phyloP scores from a whole-genome alignment of 2,888 invertebrate genomes.

The Conops quadrifasciatus region DNA sequence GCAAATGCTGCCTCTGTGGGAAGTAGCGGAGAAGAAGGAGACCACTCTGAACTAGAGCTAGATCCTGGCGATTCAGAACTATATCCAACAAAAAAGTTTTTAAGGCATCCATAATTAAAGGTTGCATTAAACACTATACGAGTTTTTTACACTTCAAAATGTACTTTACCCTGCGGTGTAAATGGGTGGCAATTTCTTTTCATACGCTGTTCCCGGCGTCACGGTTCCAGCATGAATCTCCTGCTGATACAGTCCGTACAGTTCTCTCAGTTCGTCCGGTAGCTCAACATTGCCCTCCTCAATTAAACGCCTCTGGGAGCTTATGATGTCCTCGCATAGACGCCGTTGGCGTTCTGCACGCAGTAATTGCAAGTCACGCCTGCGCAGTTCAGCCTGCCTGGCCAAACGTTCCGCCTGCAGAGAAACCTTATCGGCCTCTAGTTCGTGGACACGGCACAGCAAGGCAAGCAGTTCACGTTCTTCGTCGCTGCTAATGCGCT shows the following conservation, averaged over 20 bases:
- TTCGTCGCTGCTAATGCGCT: constrained; percentile 84
- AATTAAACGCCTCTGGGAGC: constrained; percentile 83
- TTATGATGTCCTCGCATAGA: constrained; percentile 91
- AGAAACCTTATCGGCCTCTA: constrained; percentile 90
- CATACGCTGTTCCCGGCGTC: constrained; percentile 59
- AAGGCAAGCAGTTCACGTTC: constrained; percentile 86
- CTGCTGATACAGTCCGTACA: constrained; percentile 85
- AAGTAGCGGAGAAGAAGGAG: constrained; percentile 63
- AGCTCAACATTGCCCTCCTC: constrained; percentile 79
- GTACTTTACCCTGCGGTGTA: constrained; percentile 61
- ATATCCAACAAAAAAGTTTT: not conserved
- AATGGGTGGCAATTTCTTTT: constrained; percentile 64
- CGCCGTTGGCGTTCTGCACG: constrained; percentile 85
- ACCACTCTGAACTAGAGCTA: constrained; percentile 65
- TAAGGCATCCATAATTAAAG: not conserved
- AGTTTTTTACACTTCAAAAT: not conserved
- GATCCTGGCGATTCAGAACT: constrained; percentile 65
- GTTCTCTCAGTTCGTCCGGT: constrained; percentile 79
- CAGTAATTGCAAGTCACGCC: constrained; percentile 83
- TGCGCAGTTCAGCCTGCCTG: constrained; percentile 84
- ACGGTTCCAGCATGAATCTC: constrained; percentile 83
- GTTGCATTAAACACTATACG: not conserved
- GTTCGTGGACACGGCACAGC: constrained; percentile 89
- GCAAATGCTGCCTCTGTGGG: constrained; percentile 49
- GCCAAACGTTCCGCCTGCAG: constrained; percentile 87